Evolutionary conservation across 2,888 invertebrate species (phyloP).

Genomic region (Chalcosyrphus nemorum): DNA sequence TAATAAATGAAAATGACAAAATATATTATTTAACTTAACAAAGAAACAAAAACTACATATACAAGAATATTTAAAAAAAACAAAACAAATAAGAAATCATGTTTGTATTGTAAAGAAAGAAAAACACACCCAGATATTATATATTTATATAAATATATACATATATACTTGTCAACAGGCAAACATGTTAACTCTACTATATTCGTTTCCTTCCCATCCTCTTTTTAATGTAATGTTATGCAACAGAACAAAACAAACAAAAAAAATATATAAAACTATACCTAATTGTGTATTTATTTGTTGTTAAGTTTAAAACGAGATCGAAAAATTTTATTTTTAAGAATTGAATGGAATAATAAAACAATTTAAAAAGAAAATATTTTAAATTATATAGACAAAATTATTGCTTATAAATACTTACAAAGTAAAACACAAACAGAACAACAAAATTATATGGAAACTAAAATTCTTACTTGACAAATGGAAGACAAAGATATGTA

Average conservation of each 20-base stretch:
- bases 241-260: slow-evolving; percentile 23
- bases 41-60: slow-evolving; percentile 33
- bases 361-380: slow-evolving; percentile 24
- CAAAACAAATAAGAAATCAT: slow-evolving; percentile 21
- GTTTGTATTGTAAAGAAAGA: slow-evolving; percentile 53
- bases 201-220: slow-evolving; percentile 60
- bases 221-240: slow-evolving; percentile 54
- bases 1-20: slow-evolving; percentile 19
- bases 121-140: slow-evolving; percentile 14
- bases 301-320: slow-evolving; percentile 74
- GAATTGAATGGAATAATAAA: slow-evolving; percentile 26
- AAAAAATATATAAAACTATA: slow-evolving; percentile 42
- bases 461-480: slow-evolving; percentile 64
- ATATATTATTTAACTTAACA: slow-evolving; percentile 31
- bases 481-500: slow-evolving; percentile 65
- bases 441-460: slow-evolving; percentile 51
- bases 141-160: slow-evolving; percentile 14
- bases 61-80: slow-evolving; percentile 32
- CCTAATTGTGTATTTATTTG: slow-evolving; percentile 74
- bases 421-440: slow-evolving; percentile 38
- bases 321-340: slow-evolving; percentile 64
- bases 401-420: slow-evolving; percentile 64
- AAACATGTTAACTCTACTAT: slow-evolving; percentile 51
- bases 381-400: slow-evolving; percentile 55
- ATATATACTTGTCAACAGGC: slow-evolving; percentile 11